A percentile compares a stretch with the other conserved stretches of the same genome.
Evolutionary conservation across 1,140 invertebrate genomes (phyloP).

Genomic region (Drosophila murphyi): DNA sequence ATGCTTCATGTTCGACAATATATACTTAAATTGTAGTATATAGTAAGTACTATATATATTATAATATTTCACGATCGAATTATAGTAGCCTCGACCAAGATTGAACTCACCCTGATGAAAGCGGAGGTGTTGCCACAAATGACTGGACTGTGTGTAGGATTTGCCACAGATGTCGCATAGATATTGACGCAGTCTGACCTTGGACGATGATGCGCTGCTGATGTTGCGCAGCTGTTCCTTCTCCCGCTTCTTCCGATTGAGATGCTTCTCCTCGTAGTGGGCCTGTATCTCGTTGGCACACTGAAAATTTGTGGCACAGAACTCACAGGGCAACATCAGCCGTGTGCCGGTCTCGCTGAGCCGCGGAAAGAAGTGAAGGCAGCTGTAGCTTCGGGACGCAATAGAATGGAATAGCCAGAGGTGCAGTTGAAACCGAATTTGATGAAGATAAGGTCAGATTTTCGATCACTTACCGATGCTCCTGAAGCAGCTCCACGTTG

Average conservation of each 20-base stretch:
- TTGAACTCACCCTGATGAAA: conserved; percentile 86
- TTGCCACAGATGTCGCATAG: conserved; percentile 87
- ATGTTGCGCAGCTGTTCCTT: conserved; percentile 63
- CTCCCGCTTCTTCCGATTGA: conserved; percentile 72
- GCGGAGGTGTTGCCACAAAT: conserved; percentile 87
- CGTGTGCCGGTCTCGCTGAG: conserved; percentile 39
- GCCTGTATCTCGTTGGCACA: conserved; percentile 83
- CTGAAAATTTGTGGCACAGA: conserved; percentile 75
- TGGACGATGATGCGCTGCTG: not conserved
- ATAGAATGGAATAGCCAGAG: conserved; percentile 3
- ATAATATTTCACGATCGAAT: not conserved
- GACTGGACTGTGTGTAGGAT: conserved; percentile 87
- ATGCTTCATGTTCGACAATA: no score
- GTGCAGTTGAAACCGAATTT: not conserved
- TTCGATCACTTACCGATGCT: conserved; percentile 79
- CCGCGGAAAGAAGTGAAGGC: conserved; percentile 78
- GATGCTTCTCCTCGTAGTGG: conserved; percentile 83
- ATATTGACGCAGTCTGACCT: conserved; percentile 84
- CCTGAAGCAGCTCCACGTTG: conserved; percentile 75
- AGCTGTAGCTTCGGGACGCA: conserved; percentile 50
- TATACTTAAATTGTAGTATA: no score
- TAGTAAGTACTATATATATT: not conserved
- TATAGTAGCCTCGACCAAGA: not conserved
- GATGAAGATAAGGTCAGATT: not conserved
- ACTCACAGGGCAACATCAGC: conserved; percentile 71